Evolutionary conservation across 2,113 vertebrate species (phyloP).

Genomic region (Chionodraco myersi): DNA sequence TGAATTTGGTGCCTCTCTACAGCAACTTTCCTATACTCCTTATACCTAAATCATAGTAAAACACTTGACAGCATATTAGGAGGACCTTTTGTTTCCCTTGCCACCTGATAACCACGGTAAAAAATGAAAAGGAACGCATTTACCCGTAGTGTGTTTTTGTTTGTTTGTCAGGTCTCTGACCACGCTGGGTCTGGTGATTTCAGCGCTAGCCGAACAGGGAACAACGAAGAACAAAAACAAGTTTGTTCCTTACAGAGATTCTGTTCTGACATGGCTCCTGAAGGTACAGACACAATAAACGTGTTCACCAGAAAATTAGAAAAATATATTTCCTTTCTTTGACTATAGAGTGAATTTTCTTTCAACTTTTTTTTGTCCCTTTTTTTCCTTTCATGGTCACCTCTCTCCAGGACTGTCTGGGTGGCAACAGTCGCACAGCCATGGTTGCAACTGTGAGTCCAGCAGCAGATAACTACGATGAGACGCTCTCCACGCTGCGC

Average conservation of each 20-base stretch:
- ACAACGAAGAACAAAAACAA: conserved; percentile 96
- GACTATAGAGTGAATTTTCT: not conserved
- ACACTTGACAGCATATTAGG: too few species aligned
- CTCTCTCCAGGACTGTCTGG: conserved; percentile 88
- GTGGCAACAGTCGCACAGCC: conserved; percentile 96
- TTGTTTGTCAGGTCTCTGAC: conserved; percentile 90
- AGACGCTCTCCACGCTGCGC: conserved; percentile 93
- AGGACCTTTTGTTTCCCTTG: too few species aligned
- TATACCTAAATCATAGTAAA: not conserved
- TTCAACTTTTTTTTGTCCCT: not conserved
- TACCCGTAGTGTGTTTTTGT: conserved; percentile 3
- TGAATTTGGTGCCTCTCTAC: not conserved
- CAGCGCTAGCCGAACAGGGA: conserved; percentile 95
- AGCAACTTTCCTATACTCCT: not conserved
- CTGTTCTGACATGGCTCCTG: conserved; percentile 97
- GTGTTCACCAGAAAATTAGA: not conserved
- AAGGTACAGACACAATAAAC: conserved; percentile 83
- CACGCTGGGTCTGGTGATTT: conserved; percentile 96
- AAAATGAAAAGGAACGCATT: not conserved
- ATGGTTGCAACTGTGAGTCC: conserved; percentile 98
- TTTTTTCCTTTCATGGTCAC: not conserved
- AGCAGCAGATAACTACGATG: conserved; percentile 94
- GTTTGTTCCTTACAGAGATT: conserved; percentile 99
- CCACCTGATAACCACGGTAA: too few species aligned
- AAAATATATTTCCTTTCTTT: not conserved